Base-by-base conservation (phyloP, 2,888 invertebrate species). In the Oeneis ivallda region DNA sequence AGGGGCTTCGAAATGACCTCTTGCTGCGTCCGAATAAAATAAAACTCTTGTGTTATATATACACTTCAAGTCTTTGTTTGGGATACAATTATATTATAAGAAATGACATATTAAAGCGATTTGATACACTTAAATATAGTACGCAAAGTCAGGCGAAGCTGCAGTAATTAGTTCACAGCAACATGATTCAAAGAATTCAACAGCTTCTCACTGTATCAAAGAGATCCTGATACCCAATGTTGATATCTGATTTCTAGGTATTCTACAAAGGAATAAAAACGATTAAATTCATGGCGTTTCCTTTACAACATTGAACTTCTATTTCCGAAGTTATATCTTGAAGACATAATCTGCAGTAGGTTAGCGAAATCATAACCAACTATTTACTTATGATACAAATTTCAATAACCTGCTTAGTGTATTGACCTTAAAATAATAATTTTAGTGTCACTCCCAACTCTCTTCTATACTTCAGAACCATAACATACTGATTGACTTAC, bases 1-100 rank as follows among this genome's bases (percentile, higher is more conserved):
- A 66, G 56, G 56, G 59, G 60, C 32, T 66, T 17, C 62, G 57
- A 59, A 59, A 68, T 65, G 65, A 63, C 63, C 65, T 53, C 61
- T 62, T 47, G 52, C 56, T 41, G 57, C 50, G 47, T 62, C 11
- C 26, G 56, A 60, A 70, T 59, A 64, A 65, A 56, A 49, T 69
- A 64, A 62, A 37, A 37, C 47, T 49, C 47, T 37, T 19, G 9
- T 49, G 49, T 49, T 41, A 49, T 59, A 49, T 59, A 49, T 10
- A 49, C 37, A 37, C 57, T n/a, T 43, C 43, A 34, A 54, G 54
- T 53, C 1, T 37, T 37, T 37, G 4, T 15, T 53, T 15, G 9
- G 34, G 34, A n/a, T 9, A 53, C 32, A 32, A 13, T 32, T 37
- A 1, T 1, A 8, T 0, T 37, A 37, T 26, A 1, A 26, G 26